phyloP scores from a whole-genome alignment of 2,888 invertebrate species.

The Epistrophella euchroma region DNA sequence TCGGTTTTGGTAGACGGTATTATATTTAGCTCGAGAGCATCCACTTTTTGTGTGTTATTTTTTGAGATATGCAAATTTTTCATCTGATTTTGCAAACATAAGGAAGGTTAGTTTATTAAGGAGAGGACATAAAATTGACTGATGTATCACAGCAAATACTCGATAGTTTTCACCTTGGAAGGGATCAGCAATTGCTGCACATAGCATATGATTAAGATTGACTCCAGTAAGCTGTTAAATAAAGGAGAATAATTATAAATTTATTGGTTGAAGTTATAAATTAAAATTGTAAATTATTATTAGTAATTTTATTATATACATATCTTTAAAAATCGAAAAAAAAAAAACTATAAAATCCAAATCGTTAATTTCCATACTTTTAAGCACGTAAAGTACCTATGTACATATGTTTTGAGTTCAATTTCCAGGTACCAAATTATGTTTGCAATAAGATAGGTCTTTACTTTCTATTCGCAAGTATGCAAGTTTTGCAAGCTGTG shows the following conservation, averaged over 20 bases:
- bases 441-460: too few relatives aligned
- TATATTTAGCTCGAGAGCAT: constrained; percentile 78
- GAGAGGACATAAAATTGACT: constrained; percentile 92
- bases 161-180: constrained; percentile 96
- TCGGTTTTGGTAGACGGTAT: constrained; percentile 83
- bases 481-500: too few relatives aligned
- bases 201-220: constrained; percentile 98
- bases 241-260: neutral
- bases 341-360: too few relatives aligned
- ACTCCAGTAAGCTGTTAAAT: constrained; percentile 92
- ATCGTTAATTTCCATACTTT: too few relatives aligned
- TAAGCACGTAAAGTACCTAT: too few relatives aligned
- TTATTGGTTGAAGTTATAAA: neutral
- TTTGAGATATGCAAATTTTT: constrained; percentile 45
- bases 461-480: too few relatives aligned
- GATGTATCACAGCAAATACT: constrained; percentile 92
- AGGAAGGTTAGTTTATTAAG: constrained; percentile 91
- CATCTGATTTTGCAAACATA: constrained; percentile 79
- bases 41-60: constrained; percentile 63
- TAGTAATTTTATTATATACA: too few relatives aligned
- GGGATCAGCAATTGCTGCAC: constrained; percentile 97
- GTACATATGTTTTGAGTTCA: too few relatives aligned
- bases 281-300: too few relatives aligned
- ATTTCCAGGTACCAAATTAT: too few relatives aligned
- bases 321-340: too few relatives aligned